These are phyloP conservation scores for Rhagonycha lutea DNA, from an alignment of 2,888 invertebrate genomes.

Conservation along the genomic window DNA sequence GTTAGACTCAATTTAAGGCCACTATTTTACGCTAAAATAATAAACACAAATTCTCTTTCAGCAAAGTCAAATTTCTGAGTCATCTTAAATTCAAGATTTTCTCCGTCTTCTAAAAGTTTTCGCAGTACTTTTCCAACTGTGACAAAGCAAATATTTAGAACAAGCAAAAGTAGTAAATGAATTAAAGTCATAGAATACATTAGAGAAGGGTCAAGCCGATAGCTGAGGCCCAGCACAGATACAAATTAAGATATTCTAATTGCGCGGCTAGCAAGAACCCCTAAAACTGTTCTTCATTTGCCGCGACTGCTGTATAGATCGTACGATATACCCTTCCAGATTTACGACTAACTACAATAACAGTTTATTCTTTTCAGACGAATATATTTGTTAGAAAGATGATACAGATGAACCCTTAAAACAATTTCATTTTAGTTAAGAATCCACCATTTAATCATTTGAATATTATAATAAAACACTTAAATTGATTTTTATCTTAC, in stretches of 20 bases:
- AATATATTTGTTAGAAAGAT: conserved; percentile 9
- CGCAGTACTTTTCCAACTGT: background rate
- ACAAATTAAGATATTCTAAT: conserved; percentile 77
- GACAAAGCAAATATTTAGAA: conserved; percentile 21
- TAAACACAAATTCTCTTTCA: conserved; percentile 36
- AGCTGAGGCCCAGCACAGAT: conserved; percentile 61
- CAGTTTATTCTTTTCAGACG: conserved; percentile 18
- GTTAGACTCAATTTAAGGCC: conserved; percentile 55
- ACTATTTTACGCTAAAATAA: conserved; percentile 50
- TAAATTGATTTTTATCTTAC: background rate
- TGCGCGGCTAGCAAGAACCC: conserved; percentile 52
- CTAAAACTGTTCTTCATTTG: conserved; percentile 41
- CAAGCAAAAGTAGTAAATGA: conserved; percentile 40
- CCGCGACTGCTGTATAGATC: conserved; percentile 36
- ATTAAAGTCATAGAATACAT: conserved; percentile 52
- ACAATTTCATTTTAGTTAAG: background rate
- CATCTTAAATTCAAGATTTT: background rate
- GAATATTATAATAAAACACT: background rate
- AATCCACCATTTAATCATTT: background rate
- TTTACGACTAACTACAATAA: conserved; percentile 28
- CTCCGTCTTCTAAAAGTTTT: background rate
- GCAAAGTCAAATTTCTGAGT: background rate
- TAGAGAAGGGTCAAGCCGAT: conserved; percentile 55
- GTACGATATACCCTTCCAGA: conserved; percentile 39
- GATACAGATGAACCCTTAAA: background rate